Percentiles rank a stretch among this genome's conserved stretches.
Evolutionary conservation across 2,797 vertebrate species (phyloP).

Genomic region (Etheostoma perlongum): DNA sequence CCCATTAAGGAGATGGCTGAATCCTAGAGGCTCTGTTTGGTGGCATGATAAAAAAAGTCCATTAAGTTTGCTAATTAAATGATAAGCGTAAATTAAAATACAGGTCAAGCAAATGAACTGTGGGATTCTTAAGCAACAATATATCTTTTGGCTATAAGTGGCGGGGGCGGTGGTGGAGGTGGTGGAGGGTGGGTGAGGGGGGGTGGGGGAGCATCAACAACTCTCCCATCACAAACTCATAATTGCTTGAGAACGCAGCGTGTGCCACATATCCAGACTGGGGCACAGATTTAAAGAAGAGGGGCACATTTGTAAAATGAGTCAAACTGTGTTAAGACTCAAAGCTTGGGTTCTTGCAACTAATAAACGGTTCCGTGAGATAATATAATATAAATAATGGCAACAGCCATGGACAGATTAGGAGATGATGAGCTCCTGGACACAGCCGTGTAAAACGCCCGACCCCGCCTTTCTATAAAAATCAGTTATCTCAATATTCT

Average conservation of each 20-base stretch:
- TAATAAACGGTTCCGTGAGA: background rate
- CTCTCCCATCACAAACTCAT: background rate
- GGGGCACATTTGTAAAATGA: background rate
- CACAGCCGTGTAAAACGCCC: background rate
- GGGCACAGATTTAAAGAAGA: no score
- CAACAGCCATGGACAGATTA: background rate
- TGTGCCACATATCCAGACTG: background rate
- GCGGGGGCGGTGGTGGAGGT: background rate
- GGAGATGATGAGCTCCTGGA: background rate
- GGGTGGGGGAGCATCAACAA: background rate
- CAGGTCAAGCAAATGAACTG: slow-evolving; percentile 67
- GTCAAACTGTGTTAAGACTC: background rate
- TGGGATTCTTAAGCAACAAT: slow-evolving; percentile 22
- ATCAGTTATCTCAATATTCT: no score
- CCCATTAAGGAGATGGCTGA: slow-evolving; percentile 67
- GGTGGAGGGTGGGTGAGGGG: background rate
- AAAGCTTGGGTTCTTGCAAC: background rate
- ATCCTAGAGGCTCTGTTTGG: slow-evolving; percentile 59
- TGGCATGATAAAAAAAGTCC: slow-evolving; percentile 69
- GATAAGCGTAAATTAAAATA: slow-evolving; percentile 82
- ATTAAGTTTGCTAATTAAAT: slow-evolving; percentile 84
- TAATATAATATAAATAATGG: background rate
- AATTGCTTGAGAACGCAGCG: background rate
- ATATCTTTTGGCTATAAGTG: slow-evolving; percentile 10
- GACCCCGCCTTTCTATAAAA: no score